Evolutionary conservation across 2,888 invertebrate species (phyloP), one percentile per base, ranked within the genome.

Genomic region (Lobophora halterata): DNA sequence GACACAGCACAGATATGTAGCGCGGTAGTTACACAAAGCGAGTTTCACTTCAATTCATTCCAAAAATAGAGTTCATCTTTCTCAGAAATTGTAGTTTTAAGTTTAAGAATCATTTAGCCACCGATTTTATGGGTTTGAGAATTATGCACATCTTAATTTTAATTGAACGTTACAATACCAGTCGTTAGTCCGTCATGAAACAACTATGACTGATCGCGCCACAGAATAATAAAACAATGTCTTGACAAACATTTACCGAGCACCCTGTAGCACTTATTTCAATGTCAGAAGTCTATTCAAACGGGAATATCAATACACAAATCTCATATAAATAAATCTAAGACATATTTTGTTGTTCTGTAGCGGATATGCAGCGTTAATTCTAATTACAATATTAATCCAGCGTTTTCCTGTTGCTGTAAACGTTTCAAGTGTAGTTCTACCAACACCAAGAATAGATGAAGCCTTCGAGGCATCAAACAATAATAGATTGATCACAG

Each of bases 1-100:
- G 65, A 71, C 69, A 74, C 68, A 71, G 81, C 69, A 74, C 68
- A 71, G 81, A 83, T 81, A 82, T 81, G 80, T 80, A 77, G 79
- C 78, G 68, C 64, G 58, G 72, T 63, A 69, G 61, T 60, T 70
- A 72, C 66, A 74, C 54, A 70, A 74, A 74, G 71, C 50, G 53
- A 71, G 38, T 52, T 51, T 49, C 52, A 66, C 59, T 45, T 54
- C 50, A 61, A 61, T 48, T 8, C 18, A 44, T 50, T 55, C 57
- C 52, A 59, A 61, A 60, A 60, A 56, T 53, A 55, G n/a, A n/a
- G 23, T 35, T 44, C 25, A 39, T 27, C 39, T 41, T 16, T 34
- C 12, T 37, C 25, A 23, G 46, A 39, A 29, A 26, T 44, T 37
- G 19, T 32, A 36, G 30, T 33, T 43, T 10, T 11, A 34, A 3